A percentile compares a stretch with the other conserved stretches of the same genome.
phyloP scores from a whole-genome alignment of 2,888 invertebrate genomes.

The Aphrophora alni region DNA sequence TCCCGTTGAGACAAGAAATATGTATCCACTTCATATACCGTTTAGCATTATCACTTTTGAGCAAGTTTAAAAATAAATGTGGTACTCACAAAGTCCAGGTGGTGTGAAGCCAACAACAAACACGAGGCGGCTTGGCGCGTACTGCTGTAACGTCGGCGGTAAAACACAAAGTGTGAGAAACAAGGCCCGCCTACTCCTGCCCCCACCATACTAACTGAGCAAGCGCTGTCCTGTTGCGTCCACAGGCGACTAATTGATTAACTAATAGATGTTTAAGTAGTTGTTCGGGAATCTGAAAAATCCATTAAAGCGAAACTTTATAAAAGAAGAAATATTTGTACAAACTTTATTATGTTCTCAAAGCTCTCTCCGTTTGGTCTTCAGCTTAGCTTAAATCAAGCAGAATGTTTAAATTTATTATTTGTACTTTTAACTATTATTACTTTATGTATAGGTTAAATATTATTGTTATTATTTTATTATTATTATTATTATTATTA shows the following conservation, averaged over 20 bases:
- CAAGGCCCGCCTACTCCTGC: not conserved
- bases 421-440: too few relatives aligned
- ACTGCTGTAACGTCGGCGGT: not conserved
- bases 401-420: too few relatives aligned
- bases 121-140: not conserved
- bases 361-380: too few relatives aligned
- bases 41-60: too few relatives aligned
- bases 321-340: not conserved
- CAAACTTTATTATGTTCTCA: not conserved
- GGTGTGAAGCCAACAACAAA: not conserved
- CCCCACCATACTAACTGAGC: not conserved
- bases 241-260: not conserved
- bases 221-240: not conserved
- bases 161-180: not conserved
- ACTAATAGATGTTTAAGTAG: constrained; percentile 9
- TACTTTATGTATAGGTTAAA: too few relatives aligned
- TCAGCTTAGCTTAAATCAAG: too few relatives aligned
- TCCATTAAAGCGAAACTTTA: not conserved
- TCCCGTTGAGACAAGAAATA: too few relatives aligned
- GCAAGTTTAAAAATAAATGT: too few relatives aligned
- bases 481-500: too few relatives aligned
- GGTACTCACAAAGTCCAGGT: not conserved
- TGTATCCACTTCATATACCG: too few relatives aligned
- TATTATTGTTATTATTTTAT: too few relatives aligned
- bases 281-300: not conserved